A percentile compares a stretch with the other conserved stretches of the same genome.
phyloP scores from a whole-genome alignment of 2,797 vertebrate genomes.

The Cynodonichthys magdalenae region DNA sequence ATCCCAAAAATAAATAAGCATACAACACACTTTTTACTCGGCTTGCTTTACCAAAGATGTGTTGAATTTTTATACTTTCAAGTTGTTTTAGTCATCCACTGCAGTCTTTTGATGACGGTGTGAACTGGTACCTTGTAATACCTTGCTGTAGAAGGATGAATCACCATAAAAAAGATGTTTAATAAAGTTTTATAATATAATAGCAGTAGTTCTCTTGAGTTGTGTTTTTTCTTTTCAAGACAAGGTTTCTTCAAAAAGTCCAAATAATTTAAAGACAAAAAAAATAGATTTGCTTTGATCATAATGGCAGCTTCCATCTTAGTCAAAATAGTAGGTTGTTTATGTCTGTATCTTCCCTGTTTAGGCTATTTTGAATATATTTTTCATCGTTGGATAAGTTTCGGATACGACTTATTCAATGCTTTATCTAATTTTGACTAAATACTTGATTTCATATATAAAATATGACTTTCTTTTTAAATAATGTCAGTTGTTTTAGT shows the following conservation, averaged over 20 bases:
- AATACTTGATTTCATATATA: not conserved
- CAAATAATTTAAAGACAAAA: too few relatives aligned
- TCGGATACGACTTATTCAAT: too few relatives aligned
- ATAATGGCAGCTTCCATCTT: too few relatives aligned
- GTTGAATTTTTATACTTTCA: not conserved
- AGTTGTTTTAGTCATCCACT: not conserved
- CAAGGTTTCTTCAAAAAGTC: too few relatives aligned
- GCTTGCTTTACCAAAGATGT: constrained; percentile 30
- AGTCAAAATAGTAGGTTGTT: too few relatives aligned
- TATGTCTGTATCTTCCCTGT: too few relatives aligned
- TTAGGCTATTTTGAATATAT: too few relatives aligned
- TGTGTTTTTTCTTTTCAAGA: too few relatives aligned
- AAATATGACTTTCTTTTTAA: not conserved
- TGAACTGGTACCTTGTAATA: not conserved
- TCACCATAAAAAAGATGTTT: constrained; percentile 1
- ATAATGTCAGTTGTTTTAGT: not conserved
- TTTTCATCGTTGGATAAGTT: too few relatives aligned
- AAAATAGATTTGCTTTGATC: too few relatives aligned
- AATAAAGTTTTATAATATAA: constrained; percentile 34
- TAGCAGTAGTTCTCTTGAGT: too few relatives aligned
- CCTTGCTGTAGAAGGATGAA: not conserved
- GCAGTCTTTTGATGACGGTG: not conserved
- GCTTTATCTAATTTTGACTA: not conserved
- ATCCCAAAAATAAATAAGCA: not conserved
- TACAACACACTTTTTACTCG: not conserved